Percentiles rank a stretch among this genome's conserved stretches.
Conservation (phyloP, 1,140 invertebrate species). For the Ceratoteleas bidentatus region DNA sequence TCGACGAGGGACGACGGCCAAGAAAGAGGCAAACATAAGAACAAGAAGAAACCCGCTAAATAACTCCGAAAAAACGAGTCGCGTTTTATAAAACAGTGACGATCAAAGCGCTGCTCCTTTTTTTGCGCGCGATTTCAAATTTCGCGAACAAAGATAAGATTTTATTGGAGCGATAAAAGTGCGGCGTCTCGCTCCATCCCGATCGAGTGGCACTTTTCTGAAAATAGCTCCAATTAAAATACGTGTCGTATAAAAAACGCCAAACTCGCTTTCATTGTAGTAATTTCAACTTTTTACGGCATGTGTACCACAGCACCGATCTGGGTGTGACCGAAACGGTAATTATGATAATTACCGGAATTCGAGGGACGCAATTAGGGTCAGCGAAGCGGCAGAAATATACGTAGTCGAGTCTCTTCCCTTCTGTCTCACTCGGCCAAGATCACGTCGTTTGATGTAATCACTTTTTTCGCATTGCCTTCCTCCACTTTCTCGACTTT, state of each 20-base stretch:
- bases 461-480: constrained; percentile 56
- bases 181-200: constrained; percentile 14
- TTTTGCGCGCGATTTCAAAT: constrained; percentile 33
- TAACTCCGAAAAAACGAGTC: too few relatives aligned
- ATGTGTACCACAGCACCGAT: constrained; percentile 56
- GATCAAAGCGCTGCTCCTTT: constrained; percentile 5
- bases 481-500: constrained; percentile 46
- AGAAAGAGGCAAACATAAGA: too few relatives aligned
- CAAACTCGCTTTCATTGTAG: constrained; percentile 61
- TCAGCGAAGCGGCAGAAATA: constrained; percentile 69
- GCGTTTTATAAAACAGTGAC: neutral
- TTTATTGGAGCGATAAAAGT: constrained; percentile 44
- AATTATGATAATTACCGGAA: constrained; percentile 79
- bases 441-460: constrained; percentile 63
- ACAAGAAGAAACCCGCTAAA: too few relatives aligned
- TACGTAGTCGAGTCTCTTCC: constrained; percentile 61
- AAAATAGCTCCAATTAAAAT: constrained; percentile 66
- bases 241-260: constrained; percentile 54
- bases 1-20: too few relatives aligned
- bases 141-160: constrained; percentile 50
- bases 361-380: constrained; percentile 69
- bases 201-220: constrained; percentile 62
- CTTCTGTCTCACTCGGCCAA: constrained; percentile 62
- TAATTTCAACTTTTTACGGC: constrained; percentile 64
- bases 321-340: constrained; percentile 71